Conservation (phyloP, 2,113 vertebrate species). For the Caracal caracal region DNA sequence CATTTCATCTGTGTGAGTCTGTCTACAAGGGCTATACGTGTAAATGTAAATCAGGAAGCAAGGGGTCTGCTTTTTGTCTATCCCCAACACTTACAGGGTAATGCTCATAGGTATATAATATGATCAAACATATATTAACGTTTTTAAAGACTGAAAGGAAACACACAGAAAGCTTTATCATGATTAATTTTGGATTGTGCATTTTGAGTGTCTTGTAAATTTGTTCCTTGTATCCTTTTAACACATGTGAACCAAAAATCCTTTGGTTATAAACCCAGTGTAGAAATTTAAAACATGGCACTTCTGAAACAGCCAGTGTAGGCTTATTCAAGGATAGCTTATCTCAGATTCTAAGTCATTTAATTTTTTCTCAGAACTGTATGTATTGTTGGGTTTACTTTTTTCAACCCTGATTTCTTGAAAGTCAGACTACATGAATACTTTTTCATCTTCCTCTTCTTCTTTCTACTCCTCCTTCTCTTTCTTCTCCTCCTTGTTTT, state of each 20-base stretch:
- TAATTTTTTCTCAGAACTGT: conserved; percentile 8
- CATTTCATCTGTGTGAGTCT: background rate
- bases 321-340: background rate
- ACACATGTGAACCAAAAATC: background rate
- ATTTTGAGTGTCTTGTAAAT: background rate
- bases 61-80: background rate
- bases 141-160: conserved; percentile 33
- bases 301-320: background rate
- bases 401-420: background rate
- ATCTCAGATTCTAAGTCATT: background rate
- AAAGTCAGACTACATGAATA: conserved; percentile 31
- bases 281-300: background rate
- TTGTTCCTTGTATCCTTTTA: background rate
- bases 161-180: background rate
- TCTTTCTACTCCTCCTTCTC: conserved; percentile 34
- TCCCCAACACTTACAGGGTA: background rate
- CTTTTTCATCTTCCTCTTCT: conserved; percentile 19
- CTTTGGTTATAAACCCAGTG: background rate
- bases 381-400: background rate
- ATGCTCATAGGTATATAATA: background rate
- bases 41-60: background rate
- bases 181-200: background rate
- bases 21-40: background rate
- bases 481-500: background rate
- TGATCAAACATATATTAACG: background rate